These are phyloP conservation scores for Psilanteris sp. DNA, from an alignment of 1,140 invertebrate species.

Conservation along the genomic window DNA sequence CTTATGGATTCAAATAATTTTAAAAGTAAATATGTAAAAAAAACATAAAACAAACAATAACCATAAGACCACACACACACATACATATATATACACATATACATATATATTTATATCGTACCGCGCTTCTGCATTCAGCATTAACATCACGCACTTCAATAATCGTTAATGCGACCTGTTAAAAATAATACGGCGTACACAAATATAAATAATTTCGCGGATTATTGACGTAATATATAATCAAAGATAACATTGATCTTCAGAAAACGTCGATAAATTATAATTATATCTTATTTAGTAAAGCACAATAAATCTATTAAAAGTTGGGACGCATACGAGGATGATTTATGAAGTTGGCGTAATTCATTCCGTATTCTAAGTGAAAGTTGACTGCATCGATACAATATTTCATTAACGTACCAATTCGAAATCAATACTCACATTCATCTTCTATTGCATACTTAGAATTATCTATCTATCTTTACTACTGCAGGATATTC, in stretches of 20 bases:
- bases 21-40: too few relatives aligned
- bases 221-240: conserved; percentile 4
- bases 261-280: conserved; percentile 49
- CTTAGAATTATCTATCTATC: conserved; percentile 57
- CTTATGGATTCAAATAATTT: too few relatives aligned
- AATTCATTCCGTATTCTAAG: conserved; percentile 61
- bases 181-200: too few relatives aligned
- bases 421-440: conserved; percentile 57
- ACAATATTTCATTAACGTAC: conserved; percentile 62
- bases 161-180: too few relatives aligned
- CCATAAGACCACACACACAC: too few relatives aligned
- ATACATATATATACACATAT: too few relatives aligned
- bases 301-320: conserved; percentile 58
- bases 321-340: conserved; percentile 34
- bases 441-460: conserved; percentile 56
- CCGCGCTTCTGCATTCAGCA: too few relatives aligned
- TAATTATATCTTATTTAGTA: conserved; percentile 59
- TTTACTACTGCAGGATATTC: conserved; percentile 56
- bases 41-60: too few relatives aligned
- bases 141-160: too few relatives aligned
- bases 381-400: conserved; percentile 63
- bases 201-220: not conserved
- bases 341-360: conserved; percentile 48
- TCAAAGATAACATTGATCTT: conserved; percentile 40
- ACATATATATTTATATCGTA: too few relatives aligned